Percentiles rank a stretch among this genome's conserved stretches.
phyloP scores from a whole-genome alignment of 1,140 invertebrate species.

The Procambarus virginalis region DNA sequence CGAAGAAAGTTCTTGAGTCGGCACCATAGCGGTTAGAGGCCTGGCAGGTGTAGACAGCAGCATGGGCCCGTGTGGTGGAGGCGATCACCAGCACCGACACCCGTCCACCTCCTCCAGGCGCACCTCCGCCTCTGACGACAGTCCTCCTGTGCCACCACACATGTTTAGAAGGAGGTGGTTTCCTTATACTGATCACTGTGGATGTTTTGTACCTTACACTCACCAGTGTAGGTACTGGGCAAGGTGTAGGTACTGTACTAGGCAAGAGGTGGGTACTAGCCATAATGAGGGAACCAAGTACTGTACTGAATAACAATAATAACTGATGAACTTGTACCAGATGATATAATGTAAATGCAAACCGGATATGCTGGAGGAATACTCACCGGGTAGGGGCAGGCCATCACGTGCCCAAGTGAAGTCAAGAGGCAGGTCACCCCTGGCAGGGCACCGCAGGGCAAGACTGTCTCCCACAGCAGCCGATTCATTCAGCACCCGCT shows the following conservation, averaged over 20 bases:
- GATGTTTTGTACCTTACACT: too few relatives aligned
- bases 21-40: constrained; percentile 68
- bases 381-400: constrained; percentile 38
- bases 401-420: constrained; percentile 71
- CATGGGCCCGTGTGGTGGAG: constrained; percentile 51
- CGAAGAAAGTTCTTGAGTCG: constrained; percentile 65
- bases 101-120: constrained; percentile 37
- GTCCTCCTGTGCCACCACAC: neutral
- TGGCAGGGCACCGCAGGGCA: constrained; percentile 63
- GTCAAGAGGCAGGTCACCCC: constrained; percentile 70
- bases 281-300: too few relatives aligned
- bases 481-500: constrained; percentile 63
- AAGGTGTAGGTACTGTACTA: too few relatives aligned
- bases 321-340: too few relatives aligned
- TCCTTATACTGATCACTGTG: too few relatives aligned
- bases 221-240: too few relatives aligned
- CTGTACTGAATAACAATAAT: too few relatives aligned
- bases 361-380: too few relatives aligned
- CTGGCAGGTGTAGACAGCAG: constrained; percentile 70
- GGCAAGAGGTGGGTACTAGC: too few relatives aligned
- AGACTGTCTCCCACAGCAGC: constrained; percentile 63
- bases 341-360: too few relatives aligned
- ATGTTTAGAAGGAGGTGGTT: too few relatives aligned
- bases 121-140: constrained; percentile 26
- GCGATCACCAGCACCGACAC: constrained; percentile 52